Conservation (phyloP, 2,888 invertebrate genomes). For the Drosophila pegasa region DNA sequence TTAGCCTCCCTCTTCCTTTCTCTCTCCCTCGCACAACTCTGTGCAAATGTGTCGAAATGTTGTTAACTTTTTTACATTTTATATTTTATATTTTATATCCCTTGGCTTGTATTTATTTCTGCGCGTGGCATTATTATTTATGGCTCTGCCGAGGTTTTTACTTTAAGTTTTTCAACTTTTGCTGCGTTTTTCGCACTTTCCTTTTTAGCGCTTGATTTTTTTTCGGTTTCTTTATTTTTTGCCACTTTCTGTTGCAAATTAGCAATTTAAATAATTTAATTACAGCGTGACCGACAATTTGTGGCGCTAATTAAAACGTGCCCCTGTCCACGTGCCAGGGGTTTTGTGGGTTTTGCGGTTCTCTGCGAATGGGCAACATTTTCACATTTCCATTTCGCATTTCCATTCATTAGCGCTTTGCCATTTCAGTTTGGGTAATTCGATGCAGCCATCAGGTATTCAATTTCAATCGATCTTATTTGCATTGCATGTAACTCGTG, state of each 20-base stretch:
- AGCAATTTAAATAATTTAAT: conserved; percentile 79
- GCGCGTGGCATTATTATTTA: conserved; percentile 69
- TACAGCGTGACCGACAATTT: conserved; percentile 74
- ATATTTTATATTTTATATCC: conserved; percentile 4
- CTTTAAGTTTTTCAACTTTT: conserved; percentile 38
- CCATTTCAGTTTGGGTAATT: conserved; percentile 26
- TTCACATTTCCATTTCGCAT: conserved; percentile 32
- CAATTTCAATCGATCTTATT: conserved; percentile 24
- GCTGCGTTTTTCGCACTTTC: conserved; percentile 53
- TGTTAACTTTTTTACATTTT: conserved; percentile 13
- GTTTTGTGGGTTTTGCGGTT: conserved; percentile 14
- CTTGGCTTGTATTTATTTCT: conserved; percentile 9
- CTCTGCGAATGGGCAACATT: conserved; percentile 38
- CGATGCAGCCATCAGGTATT: conserved; percentile 22
- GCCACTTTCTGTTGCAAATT: conserved; percentile 54
- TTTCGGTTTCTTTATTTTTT: conserved; percentile 19
- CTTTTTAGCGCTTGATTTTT: conserved; percentile 51
- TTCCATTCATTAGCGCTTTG: conserved; percentile 61
- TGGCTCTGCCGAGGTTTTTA: conserved; percentile 36
- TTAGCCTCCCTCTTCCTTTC: neutral
- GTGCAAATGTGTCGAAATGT: conserved; percentile 45
- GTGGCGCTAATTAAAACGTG: conserved; percentile 75
- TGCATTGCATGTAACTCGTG: conserved; percentile 14
- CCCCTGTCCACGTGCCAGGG: conserved; percentile 65
- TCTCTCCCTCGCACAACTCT: conserved; percentile 4